Percentiles rank a stretch among this genome's conserved stretches.
Evolutionary conservation across 2,888 invertebrate species (phyloP).

Genomic region (Julus scandinavius): DNA sequence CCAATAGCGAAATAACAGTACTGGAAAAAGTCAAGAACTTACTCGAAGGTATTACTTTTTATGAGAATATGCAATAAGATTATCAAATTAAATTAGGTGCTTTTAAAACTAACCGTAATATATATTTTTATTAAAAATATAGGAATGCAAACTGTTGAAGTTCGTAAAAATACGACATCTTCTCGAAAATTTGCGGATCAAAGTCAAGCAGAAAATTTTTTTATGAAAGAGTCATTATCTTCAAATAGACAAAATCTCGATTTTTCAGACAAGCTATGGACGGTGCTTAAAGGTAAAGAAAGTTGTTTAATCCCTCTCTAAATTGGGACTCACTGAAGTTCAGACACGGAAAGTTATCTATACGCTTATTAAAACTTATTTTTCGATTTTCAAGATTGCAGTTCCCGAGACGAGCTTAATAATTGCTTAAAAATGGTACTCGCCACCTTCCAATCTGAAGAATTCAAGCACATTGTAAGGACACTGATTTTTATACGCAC

Average conservation of each 20-base stretch:
- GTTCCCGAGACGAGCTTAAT: not conserved
- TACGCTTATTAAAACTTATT: too few species aligned
- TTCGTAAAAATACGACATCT: not conserved
- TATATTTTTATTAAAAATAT: not conserved
- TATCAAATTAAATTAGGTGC: too few species aligned
- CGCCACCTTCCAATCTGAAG: not conserved
- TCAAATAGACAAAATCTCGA: slow-evolving; percentile 35
- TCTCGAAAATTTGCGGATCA: not conserved
- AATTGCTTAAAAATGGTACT: slow-evolving; percentile 4
- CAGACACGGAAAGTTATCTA: too few species aligned
- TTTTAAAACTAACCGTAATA: not conserved
- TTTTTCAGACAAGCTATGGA: slow-evolving; percentile 52
- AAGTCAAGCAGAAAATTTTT: not conserved
- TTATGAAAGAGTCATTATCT: not conserved
- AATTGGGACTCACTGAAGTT: not conserved
- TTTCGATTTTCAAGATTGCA: slow-evolving; percentile 44
- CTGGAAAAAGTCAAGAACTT: not conserved
- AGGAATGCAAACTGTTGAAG: slow-evolving; percentile 22
- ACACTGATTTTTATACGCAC: not conserved
- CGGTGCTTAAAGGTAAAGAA: slow-evolving; percentile 47
- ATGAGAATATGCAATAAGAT: not conserved
- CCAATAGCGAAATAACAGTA: not conserved
- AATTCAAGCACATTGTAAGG: slow-evolving; percentile 47
- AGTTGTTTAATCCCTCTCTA: not conserved
- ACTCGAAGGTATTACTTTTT: not conserved